A percentile compares a stretch with the other conserved stretches of the same genome.
Evolutionary conservation across 2,113 vertebrate species (phyloP).

Genomic region (Limnothrissa miodon): DNA sequence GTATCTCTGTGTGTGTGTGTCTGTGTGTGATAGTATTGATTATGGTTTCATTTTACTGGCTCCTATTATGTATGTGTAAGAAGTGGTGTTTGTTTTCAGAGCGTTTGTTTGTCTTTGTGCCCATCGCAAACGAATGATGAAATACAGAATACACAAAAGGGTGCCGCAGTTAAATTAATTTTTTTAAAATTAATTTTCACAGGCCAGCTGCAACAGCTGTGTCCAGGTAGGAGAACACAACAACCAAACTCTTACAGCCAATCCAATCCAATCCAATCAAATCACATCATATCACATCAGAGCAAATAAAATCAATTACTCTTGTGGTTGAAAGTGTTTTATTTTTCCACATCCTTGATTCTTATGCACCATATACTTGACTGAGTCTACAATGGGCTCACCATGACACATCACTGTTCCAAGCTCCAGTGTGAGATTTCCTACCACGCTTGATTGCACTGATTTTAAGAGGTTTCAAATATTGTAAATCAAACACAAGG

Average conservation of each 20-base stretch:
- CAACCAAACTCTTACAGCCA: background rate
- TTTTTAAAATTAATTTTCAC: too few species aligned
- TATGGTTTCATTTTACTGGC: background rate
- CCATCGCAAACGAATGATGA: background rate
- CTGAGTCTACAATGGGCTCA: too few species aligned
- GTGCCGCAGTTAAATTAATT: background rate
- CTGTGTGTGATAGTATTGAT: background rate
- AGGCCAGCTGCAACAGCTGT: background rate
- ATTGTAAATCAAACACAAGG: too few species aligned
- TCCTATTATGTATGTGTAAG: background rate
- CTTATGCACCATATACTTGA: too few species aligned
- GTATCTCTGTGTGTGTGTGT: too few species aligned
- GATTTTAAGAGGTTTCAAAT: too few species aligned
- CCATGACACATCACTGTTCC: too few species aligned
- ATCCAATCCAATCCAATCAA: too few species aligned
- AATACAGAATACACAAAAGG: background rate
- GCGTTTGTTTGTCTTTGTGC: background rate
- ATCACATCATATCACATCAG: background rate
- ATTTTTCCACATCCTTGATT: background rate
- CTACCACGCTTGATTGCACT: too few species aligned
- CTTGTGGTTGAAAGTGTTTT: background rate
- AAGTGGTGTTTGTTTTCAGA: background rate
- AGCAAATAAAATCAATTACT: background rate
- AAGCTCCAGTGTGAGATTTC: too few species aligned
- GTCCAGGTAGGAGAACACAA: background rate